Base-by-base conservation (phyloP, 2,888 invertebrate species). In the Coelopa pilipes region DNA sequence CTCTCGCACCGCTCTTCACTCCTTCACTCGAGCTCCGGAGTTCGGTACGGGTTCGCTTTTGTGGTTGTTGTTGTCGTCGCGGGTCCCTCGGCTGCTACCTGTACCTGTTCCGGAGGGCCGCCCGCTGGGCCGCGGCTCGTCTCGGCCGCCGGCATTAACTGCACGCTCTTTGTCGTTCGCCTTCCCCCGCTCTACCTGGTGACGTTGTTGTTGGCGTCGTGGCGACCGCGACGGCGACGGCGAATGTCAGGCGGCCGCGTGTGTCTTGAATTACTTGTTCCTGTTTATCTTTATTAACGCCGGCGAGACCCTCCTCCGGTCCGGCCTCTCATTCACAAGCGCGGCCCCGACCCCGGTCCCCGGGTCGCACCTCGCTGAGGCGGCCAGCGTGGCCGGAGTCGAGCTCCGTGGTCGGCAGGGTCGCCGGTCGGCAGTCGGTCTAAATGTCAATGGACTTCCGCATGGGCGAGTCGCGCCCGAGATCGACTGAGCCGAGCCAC, bases 381-480 rank as follows among this genome's bases (percentile, higher is more conserved):
- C 34, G 24, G 12, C 10, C 34, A 45, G 19, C 12, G 34, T 65
- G n/a, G 19, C 12, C 13, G 13, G n/a, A 17, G 12, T 65, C 46
- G 47, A 46, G 45, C 17, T 63, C 19, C 9, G 5, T 65, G 19
- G n/a, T 24, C 1, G 17, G 17, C 3, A 15, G 19, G 19, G 46
- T 47, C 17, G 11, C 4, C 17, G 10, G 9, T 17, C 24, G 57
- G 7, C 19, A 12, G 21, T 59, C 17, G 19, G 21, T 82, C 84
- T 82, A 82, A 82, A 82, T 84, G 82, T 82, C 82, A 82, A 84
- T 82, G 84, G 82, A 84, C 82, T 82, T 82, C 80, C 79, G 84
- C 84, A 79, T 83, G 83, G 83, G 81, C 79, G 81, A 79, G 78
- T 78, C 79, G 79, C 19, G 19, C 17, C 2, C 34, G 34, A 34